These are phyloP conservation scores for Apantesis nais DNA, from an alignment of 2,888 invertebrate species.

Conservation along the genomic window DNA sequence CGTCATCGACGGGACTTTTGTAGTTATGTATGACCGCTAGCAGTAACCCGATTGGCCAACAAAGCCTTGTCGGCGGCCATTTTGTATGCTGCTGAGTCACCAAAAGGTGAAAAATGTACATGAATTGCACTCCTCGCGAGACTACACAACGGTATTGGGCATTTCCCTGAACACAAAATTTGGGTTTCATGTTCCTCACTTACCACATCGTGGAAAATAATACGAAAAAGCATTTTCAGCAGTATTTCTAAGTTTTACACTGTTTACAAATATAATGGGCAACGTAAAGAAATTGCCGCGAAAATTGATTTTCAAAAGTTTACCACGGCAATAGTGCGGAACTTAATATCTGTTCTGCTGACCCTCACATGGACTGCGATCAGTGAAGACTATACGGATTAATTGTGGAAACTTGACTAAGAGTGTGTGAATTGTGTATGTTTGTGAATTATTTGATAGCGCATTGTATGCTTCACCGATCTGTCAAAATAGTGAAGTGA, in stretches of 20 bases:
- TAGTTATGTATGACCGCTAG: slow-evolving; percentile 74
- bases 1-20: slow-evolving; percentile 78
- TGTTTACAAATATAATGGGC: slow-evolving; percentile 35
- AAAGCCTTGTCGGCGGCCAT: slow-evolving; percentile 87
- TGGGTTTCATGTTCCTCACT: slow-evolving; percentile 81
- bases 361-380: slow-evolving; percentile 60
- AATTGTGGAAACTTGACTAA: slow-evolving; percentile 48
- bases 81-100: slow-evolving; percentile 88
- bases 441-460: slow-evolving; percentile 46
- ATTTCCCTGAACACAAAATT: slow-evolving; percentile 86
- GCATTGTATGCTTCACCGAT: slow-evolving; percentile 50
- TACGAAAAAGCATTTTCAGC: slow-evolving; percentile 57
- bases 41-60: slow-evolving; percentile 76
- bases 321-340: slow-evolving; percentile 57
- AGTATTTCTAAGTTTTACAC: slow-evolving; percentile 39
- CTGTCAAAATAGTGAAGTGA: slow-evolving; percentile 74
- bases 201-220: slow-evolving; percentile 68
- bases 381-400: slow-evolving; percentile 41
- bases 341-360: slow-evolving; percentile 60
- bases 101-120: slow-evolving; percentile 87
- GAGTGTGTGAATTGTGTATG: slow-evolving; percentile 47
- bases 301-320: slow-evolving; percentile 68
- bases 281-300: slow-evolving; percentile 55
- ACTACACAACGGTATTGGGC: slow-evolving; percentile 86
- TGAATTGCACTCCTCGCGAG: slow-evolving; percentile 86